Evolutionary conservation across 2,888 invertebrate genomes (phyloP), one percentile per base, ranked within the genome.

Genomic region (Habroteleia sp.): DNA sequence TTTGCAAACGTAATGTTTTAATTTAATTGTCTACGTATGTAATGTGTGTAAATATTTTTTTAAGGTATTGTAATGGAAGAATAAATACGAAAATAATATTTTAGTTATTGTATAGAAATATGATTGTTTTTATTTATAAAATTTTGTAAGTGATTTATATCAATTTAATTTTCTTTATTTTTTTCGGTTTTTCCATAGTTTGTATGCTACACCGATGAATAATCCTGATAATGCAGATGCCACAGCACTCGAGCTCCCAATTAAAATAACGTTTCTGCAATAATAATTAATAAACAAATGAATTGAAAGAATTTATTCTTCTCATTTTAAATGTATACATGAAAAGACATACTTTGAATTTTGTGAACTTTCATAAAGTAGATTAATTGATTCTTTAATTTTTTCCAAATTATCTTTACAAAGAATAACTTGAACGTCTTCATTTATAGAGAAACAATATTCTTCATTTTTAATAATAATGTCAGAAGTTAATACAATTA

Each of bases 371-470:
- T 20, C 20, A 20, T 20, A 3, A 5, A 20, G n/a, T n/a, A n/a
- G n/a, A n/a, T n/a, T n/a, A n/a, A n/a, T n/a, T n/a, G n/a, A n/a
- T n/a, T n/a, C n/a, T n/a, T n/a, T n/a, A 10, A 37, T 16, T 8
- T 29, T 1, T 29, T 29, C 29, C 3, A n/a, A 5, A n/a, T 2
- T 41, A 6, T 35, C 5, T 54, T 39, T 17, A 13, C 39, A 54
- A 11, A 20, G 8, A 11, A 27, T 11, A 16, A 48, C 13, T 17
- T 14, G 0, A 33, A 33, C 10, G 7, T 20, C 27, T 0, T 39
- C 7, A 7, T 27, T 10, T 6, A n/a, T 10, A 7, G 13, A 1
- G 6, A 58, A 58, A 14, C 56, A 58, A 23, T 58, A 58, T 0
- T 42, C 42, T 20, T 23, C 23, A 7, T 42, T 20, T 23, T 31